Conservation (phyloP, 2,797 vertebrate genomes). For the Myioborus melanocephalus region DNA sequence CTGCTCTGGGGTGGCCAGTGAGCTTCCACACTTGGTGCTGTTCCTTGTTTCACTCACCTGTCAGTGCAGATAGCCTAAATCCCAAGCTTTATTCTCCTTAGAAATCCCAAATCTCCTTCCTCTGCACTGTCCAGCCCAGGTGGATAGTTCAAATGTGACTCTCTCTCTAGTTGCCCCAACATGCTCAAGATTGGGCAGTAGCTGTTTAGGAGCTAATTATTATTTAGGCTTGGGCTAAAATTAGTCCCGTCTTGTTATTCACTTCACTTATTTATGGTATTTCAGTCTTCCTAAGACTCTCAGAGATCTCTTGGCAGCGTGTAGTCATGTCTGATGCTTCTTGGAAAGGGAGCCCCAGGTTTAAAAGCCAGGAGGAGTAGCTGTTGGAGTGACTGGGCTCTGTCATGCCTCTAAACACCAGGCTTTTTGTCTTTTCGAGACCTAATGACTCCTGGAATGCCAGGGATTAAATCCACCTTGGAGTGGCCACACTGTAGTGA, state of each 20-base stretch:
- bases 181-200: background rate
- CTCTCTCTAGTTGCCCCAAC: background rate
- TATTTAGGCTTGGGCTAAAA: background rate
- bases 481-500: background rate
- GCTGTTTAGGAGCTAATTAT: background rate
- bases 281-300: background rate
- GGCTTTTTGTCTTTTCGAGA: background rate
- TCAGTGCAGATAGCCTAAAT: background rate
- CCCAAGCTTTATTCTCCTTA: background rate
- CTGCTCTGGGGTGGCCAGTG: background rate
- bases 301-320: background rate
- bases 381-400: background rate
- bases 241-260: background rate
- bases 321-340: background rate
- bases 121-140: background rate
- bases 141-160: background rate
- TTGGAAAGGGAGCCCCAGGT: background rate
- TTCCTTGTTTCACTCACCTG: slow-evolving; percentile 11
- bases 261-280: background rate
- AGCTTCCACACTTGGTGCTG: background rate
- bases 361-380: background rate
- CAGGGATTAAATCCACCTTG: background rate
- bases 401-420: background rate
- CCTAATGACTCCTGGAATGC: background rate
- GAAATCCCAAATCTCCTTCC: background rate